Base-by-base conservation (phyloP, 1,140 invertebrate species). In the Harlomillsia oculata region DNA sequence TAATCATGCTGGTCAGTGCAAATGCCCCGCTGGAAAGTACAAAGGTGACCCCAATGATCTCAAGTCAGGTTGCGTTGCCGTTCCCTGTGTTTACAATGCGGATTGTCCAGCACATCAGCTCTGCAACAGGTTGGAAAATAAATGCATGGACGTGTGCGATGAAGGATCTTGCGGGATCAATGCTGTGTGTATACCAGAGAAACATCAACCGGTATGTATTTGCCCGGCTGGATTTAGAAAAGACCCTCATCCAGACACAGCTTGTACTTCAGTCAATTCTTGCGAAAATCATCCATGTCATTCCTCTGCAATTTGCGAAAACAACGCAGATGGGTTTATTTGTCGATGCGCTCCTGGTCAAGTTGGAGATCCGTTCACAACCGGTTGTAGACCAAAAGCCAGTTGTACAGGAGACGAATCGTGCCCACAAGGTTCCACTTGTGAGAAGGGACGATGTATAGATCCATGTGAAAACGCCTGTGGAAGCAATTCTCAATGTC, bases 1-100 rank as follows among this genome's bases (percentile, higher is more conserved):
- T 62, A 91, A 91, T 70, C 89, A 92, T 68, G 82, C 82, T 4
- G 83, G 86, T 0, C 83, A 87, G 68, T 94, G 89, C 67, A 84
- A 89, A 68, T 93, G 89, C 69, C 88, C 88, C 6, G 80, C 81
- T 5, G 88, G 88, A 14, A 78, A 83, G 1, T 89, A 80, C 68
- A 81, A 84, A 6, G 89, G 89, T 1, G 81, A 92, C 75, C 87
- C 89, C 0, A 82, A 84, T 67, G 84, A 90, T 67, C 69, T 77
- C 0, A 72, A 73, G 21, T 75, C 77, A 58, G 87, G 87, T 20
- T 91, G 88, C 66, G 76, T 80, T 69, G 75, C 78, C 25, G 87
- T 90, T 2, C 83, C 85, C 8, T 90, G 87, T 68, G 83, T 90
- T 25, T 87, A 87, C 52, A 62, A 62, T 56, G 53, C 51, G 25